Base-by-base conservation (phyloP, 2,797 vertebrate species). In the Gila robusta region DNA sequence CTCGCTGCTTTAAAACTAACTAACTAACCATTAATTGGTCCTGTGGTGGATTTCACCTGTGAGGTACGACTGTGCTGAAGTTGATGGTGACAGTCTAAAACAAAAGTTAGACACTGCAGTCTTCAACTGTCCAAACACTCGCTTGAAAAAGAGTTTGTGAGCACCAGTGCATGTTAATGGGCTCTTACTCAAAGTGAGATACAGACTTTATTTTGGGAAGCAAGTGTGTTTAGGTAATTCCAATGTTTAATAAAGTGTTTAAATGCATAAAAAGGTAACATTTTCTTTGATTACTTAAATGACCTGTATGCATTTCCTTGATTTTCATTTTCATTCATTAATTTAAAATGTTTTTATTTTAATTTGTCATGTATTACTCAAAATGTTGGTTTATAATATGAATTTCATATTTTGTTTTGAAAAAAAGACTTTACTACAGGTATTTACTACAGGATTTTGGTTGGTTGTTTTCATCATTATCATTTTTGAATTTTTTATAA, bases 51-150 rank as follows among this genome's bases (percentile, higher is more conserved):
- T 72, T 73, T 79, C 69, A 84, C 86, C 74, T 80, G 54, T 41
- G 67, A 76, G 81, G 86, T 84, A 69, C 4, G 54, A 64, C 14
- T 12, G 37, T 52, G 69, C 35, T 66, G 79, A 44, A 39, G 54
- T 67, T 66, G 52, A 66, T 6, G 21, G 26, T 67, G 72, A 23
- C 56, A 56, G 76, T 16, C 49, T 59, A 37, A 17, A 84, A 59
- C 26, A 44, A 59, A 21, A 49, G 39, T 83, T 14, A 83, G 19
- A 56, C 17, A 82, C 35, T 62, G 54, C 37, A 62, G 76, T 79
- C 76, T 28, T 62, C 54, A 83, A 47, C 70, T 83, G 70, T 83
- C 70, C 54, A 83, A 83, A 73, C 82, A 69, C 73, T 54, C 11
- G 7, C 4, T 41, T 74, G 59, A 69, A 44, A 67, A 17, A 28